phyloP scores from a whole-genome alignment of 2,888 invertebrate species.

The Thereva unica region DNA sequence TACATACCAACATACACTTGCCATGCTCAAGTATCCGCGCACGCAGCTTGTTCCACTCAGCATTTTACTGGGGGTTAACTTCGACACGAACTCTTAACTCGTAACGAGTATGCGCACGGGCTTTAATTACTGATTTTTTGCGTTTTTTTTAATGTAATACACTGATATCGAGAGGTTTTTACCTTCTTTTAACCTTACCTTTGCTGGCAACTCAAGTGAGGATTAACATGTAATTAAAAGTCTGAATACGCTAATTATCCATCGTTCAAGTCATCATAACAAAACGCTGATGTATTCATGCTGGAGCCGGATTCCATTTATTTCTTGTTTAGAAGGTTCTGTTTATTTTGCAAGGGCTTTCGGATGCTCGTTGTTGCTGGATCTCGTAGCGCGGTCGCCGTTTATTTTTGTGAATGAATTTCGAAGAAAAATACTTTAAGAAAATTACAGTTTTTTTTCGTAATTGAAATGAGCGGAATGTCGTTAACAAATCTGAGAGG shows the following conservation, averaged over 20 bases:
- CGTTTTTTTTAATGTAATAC: slow-evolving; percentile 11
- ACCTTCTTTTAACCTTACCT: slow-evolving; percentile 20
- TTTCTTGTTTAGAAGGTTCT: neutral
- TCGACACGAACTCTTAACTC: slow-evolving; percentile 6
- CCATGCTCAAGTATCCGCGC: too few species aligned
- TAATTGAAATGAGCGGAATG: too few species aligned
- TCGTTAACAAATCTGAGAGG: too few species aligned
- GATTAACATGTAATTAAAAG: slow-evolving; percentile 34
- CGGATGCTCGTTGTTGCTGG: too few species aligned
- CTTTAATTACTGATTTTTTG: slow-evolving; percentile 33
- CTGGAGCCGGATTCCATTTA: too few species aligned
- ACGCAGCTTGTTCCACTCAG: too few species aligned
- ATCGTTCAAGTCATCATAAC: slow-evolving; percentile 8
- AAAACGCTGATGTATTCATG: slow-evolving; percentile 1
- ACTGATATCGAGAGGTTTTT: slow-evolving; percentile 7
- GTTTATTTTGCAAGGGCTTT: neutral
- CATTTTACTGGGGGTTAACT: too few species aligned
- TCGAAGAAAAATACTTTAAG: too few species aligned
- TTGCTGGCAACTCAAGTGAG: slow-evolving; percentile 13
- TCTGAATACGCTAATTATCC: slow-evolving; percentile 29
- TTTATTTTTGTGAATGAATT: too few species aligned
- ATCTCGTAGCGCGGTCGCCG: too few species aligned
- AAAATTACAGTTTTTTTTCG: too few species aligned
- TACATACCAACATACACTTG: too few species aligned
- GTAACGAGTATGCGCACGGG: slow-evolving; percentile 14